A percentile compares a stretch with the other conserved stretches of the same genome.
Evolutionary conservation across 2,888 invertebrate genomes (phyloP).

Genomic region (Digitonthophagus gazella): DNA sequence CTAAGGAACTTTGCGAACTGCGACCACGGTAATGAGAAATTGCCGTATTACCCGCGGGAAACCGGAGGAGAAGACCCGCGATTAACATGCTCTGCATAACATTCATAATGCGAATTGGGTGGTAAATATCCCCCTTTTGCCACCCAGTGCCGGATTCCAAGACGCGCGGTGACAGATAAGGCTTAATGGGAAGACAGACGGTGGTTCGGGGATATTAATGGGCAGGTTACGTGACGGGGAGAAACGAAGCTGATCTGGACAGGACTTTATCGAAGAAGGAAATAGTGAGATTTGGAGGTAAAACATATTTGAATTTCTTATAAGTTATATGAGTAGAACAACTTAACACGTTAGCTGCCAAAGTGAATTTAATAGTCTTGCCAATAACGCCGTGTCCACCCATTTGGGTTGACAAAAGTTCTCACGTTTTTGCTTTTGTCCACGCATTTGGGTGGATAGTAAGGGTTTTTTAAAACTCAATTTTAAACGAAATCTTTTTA

Average conservation of each 20-base stretch:
- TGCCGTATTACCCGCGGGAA: slow-evolving; percentile 23
- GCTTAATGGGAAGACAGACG: slow-evolving; percentile 28
- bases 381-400: too few species aligned
- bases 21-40: slow-evolving; percentile 27
- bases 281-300: background rate
- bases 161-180: slow-evolving; percentile 29
- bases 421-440: too few species aligned
- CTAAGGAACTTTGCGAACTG: slow-evolving; percentile 7
- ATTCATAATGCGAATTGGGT: slow-evolving; percentile 20
- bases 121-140: background rate
- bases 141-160: slow-evolving; percentile 23
- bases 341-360: too few species aligned
- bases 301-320: background rate
- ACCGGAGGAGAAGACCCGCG: slow-evolving; percentile 14
- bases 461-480: too few species aligned
- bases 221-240: slow-evolving; percentile 8
- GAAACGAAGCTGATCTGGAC: slow-evolving; percentile 3
- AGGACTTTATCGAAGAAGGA: background rate
- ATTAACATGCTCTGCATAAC: slow-evolving; percentile 27
- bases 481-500: too few species aligned
- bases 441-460: too few species aligned
- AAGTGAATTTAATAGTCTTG: too few species aligned
- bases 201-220: slow-evolving; percentile 26
- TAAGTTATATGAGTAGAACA: too few species aligned
- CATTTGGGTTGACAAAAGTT: too few species aligned